Evolutionary conservation across 1,140 invertebrate species (phyloP).

Genomic region (Formica selysi): DNA sequence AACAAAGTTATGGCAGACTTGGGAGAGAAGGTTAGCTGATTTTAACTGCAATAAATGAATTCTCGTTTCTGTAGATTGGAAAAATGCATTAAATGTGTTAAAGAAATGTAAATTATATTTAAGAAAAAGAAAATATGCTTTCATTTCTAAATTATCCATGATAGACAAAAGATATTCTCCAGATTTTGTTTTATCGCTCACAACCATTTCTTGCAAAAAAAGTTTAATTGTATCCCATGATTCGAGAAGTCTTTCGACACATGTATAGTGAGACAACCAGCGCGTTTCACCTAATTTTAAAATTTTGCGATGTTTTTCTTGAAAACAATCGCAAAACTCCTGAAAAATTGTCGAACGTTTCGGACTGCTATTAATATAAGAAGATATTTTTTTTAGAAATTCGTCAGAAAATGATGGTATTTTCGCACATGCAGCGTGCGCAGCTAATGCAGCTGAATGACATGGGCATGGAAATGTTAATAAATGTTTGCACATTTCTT

Average conservation of each 20-base stretch:
- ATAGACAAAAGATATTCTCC: slow-evolving; percentile 2
- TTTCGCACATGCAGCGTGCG: background rate
- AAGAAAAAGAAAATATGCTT: slow-evolving; percentile 6
- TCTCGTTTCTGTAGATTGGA: background rate
- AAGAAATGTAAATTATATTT: background rate
- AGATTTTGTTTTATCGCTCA: background rate
- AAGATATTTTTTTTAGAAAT: background rate
- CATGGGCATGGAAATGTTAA: background rate
- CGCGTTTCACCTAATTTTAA: slow-evolving; percentile 9
- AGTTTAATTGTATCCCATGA: slow-evolving; percentile 15
- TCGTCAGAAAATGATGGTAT: background rate
- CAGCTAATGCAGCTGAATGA: background rate
- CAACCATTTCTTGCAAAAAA: background rate
- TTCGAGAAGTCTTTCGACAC: slow-evolving; percentile 10
- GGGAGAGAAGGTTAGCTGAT: background rate
- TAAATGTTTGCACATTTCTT: background rate
- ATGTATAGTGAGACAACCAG: background rate
- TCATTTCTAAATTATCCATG: background rate
- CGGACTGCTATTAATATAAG: background rate
- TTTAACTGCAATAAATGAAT: background rate
- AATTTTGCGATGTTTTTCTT: too few relatives aligned
- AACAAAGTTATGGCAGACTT: background rate
- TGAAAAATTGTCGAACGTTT: too few relatives aligned
- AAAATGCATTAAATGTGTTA: background rate
- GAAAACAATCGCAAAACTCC: too few relatives aligned